phyloP scores from a whole-genome alignment of 2,797 vertebrate species.

The Acanthis flammea region DNA sequence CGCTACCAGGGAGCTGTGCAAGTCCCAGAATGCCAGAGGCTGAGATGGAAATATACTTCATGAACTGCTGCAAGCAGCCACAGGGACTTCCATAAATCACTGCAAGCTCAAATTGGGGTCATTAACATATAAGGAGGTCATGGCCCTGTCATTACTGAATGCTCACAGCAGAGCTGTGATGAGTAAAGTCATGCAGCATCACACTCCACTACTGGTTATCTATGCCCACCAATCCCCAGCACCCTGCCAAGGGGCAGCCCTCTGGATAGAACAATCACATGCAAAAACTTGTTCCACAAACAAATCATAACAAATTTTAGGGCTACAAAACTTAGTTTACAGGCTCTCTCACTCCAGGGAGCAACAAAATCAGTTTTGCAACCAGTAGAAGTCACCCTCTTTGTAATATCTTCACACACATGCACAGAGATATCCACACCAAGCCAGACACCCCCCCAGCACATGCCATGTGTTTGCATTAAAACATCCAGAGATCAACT shows the following conservation, averaged over 20 bases:
- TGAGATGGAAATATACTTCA: neutral
- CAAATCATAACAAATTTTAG: neutral
- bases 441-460: neutral
- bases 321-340: neutral
- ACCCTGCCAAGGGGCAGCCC: neutral
- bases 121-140: neutral
- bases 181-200: neutral
- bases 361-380: neutral
- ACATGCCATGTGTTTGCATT: accelerated
- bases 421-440: neutral
- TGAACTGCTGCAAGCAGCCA: neutral
- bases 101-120: neutral
- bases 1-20: neutral
- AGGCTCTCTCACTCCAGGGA: neutral
- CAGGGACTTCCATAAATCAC: neutral
- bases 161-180: neutral
- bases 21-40: neutral
- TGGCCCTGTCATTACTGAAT: neutral
- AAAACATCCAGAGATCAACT: neutral
- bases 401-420: neutral
- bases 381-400: neutral
- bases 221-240: neutral
- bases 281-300: neutral
- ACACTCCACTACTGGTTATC: neutral
- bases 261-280: accelerated